Evolutionary conservation across 2,888 invertebrate genomes (phyloP).

Genomic region (Aporophyla lueneburgensis): DNA sequence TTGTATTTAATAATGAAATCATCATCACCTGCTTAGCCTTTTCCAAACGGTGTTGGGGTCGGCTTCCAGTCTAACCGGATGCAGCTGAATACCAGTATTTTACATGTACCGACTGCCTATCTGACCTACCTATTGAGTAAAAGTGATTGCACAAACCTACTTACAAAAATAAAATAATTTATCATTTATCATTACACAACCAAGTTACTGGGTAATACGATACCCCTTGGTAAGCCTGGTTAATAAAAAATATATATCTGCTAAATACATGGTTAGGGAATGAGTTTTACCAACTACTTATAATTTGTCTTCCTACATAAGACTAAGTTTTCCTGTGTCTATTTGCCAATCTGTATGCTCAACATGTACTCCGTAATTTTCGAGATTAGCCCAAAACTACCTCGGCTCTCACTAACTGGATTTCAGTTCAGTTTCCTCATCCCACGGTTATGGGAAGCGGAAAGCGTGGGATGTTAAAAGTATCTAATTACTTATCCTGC

Average conservation of each 20-base stretch:
- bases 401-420: conserved; percentile 29
- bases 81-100: too few relatives aligned
- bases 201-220: too few relatives aligned
- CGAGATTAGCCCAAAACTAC: conserved; percentile 47
- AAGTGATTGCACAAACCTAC: too few relatives aligned
- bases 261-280: neutral
- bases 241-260: neutral
- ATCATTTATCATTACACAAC: too few relatives aligned
- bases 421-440: conserved; percentile 39
- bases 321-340: conserved; percentile 28
- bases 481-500: conserved; percentile 51
- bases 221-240: too few relatives aligned
- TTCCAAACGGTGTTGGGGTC: too few relatives aligned
- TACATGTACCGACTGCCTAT: too few relatives aligned
- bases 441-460: conserved; percentile 30
- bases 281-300: neutral
- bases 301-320: neutral
- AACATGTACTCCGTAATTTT: conserved; percentile 31
- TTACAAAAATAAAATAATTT: too few relatives aligned
- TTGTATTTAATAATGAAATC: too few relatives aligned
- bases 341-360: conserved; percentile 26
- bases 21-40: too few relatives aligned
- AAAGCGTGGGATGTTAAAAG: conserved; percentile 26
- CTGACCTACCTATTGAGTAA: too few relatives aligned
- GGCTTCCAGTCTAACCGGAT: too few relatives aligned